Base-by-base conservation (phyloP, 2,888 invertebrate genomes). In the Heliconius hortense region DNA sequence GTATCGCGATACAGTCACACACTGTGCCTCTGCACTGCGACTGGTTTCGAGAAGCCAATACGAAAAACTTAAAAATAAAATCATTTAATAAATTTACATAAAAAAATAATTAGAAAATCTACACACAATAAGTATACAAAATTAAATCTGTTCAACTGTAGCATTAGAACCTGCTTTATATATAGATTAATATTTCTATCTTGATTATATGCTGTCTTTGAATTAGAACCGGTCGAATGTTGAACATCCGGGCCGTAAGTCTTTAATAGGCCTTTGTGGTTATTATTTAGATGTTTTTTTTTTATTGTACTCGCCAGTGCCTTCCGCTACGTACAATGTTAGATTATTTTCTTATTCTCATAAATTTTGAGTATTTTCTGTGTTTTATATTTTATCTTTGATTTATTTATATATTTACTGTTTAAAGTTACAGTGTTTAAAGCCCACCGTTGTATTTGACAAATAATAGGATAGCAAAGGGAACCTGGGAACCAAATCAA, bases 241-340 rank as follows among this genome's bases (percentile, higher is more conserved):
- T 89, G 89, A 90, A 88, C 90, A 92, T 91, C 90, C 90, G 90
- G 87, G 86, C 85, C 85, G 79, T 82, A 87, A 89, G 24, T 66
- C 24, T 43, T 39, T 66, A 66, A 88, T 89, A 88, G 88, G 86
- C 88, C 86, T 88, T 87, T 86, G 86, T 85, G 85, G 84, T 83
- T 89, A 89, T 88, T 87, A 88, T 86, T 89, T 88, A 84, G 81
- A 85, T 86, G 84, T 86, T 84, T 86, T 88, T 84, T 80, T 77
- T 79, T 82, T 85, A 18, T 24, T 89, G 84, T 82, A 85, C 87
- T 88, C 87, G 83, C 84, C 84, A 39, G 15, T 24, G 68, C 13
- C 68, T 60, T 60, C 21, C 26, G 39, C 39, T 71, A 0, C 26
- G 18, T 71, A 21, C 5, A 24, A n/a, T 71, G 15, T 11, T 71